phyloP scores from a whole-genome alignment of 2,113 vertebrate genomes.

The Caranx ignobilis region DNA sequence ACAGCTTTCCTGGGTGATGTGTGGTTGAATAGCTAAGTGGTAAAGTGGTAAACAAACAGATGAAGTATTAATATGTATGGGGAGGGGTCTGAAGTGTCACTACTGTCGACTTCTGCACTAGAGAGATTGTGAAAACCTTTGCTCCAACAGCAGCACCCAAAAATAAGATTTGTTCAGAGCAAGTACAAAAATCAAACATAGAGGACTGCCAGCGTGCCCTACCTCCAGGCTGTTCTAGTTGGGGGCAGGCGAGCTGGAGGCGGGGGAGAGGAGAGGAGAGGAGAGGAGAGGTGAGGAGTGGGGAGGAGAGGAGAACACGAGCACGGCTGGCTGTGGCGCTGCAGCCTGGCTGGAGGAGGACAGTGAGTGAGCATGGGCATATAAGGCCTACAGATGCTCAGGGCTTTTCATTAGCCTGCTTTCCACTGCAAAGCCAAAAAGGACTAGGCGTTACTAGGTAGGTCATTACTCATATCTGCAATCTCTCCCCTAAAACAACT shows the following conservation, averaged over 20 bases:
- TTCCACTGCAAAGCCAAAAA: constrained; percentile 51
- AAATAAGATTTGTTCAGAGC: constrained; percentile 67
- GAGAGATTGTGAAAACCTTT: constrained; percentile 62
- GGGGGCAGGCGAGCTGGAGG: constrained; percentile 48
- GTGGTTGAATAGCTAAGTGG: constrained; percentile 34
- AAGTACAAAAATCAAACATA: constrained; percentile 34
- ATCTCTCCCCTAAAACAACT: constrained; percentile 31
- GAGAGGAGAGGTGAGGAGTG: neutral
- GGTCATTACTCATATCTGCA: constrained; percentile 37
- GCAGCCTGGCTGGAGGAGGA: constrained; percentile 43
- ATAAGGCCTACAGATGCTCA: constrained; percentile 54
- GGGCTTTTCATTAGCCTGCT: constrained; percentile 56
- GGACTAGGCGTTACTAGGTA: neutral
- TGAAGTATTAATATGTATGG: constrained; percentile 46
- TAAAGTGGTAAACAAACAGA: constrained; percentile 33
- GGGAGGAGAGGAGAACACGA: constrained; percentile 15
- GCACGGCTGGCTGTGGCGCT: constrained; percentile 29
- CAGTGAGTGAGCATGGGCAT: constrained; percentile 36
- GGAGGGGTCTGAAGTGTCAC: constrained; percentile 36
- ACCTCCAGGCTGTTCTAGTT: constrained; percentile 70
- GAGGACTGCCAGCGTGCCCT: constrained; percentile 59
- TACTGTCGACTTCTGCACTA: constrained; percentile 40
- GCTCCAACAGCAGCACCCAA: constrained; percentile 61
- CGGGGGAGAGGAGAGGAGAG: neutral
- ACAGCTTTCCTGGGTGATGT: constrained; percentile 23